Evolutionary conservation across 2,797 vertebrate genomes (phyloP).

Genomic region (Lophotriccus pileatus): DNA sequence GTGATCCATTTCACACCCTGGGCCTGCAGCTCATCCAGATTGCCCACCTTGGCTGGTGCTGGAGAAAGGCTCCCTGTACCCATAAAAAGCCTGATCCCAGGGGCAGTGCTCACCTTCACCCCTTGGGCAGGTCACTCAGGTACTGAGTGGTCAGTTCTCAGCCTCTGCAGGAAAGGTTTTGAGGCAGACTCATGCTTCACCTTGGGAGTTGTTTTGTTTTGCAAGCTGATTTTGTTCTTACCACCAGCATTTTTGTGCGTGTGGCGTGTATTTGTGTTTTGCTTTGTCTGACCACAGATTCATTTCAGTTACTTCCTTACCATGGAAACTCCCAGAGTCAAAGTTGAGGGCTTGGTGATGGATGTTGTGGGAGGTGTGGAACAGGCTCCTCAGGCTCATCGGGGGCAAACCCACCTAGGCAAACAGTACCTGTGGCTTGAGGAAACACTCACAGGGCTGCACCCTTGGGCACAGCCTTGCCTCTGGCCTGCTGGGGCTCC

Average conservation of each 20-base stretch:
- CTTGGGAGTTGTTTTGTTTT: neutral
- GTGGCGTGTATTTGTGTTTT: neutral
- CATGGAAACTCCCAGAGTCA: accelerated
- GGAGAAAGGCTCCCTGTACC: neutral
- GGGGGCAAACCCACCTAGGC: accelerated
- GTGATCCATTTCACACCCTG: neutral
- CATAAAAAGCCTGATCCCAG: accelerated
- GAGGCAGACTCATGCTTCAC: neutral
- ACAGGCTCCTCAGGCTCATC: neutral
- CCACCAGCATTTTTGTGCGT: neutral
- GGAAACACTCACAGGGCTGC: neutral
- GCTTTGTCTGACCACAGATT: neutral
- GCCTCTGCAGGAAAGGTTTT: neutral
- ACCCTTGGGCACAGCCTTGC: neutral
- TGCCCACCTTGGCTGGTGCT: neutral
- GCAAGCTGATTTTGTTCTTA: neutral
- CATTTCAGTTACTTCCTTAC: neutral
- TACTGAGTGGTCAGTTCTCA: neutral
- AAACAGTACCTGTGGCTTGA: neutral
- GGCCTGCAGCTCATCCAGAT: neutral
- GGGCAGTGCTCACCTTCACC: neutral
- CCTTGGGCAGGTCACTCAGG: neutral
- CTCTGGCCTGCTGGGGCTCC: neutral
- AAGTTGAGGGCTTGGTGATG: neutral
- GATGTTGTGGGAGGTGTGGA: neutral